Percentiles rank a stretch among this genome's conserved stretches.
Evolutionary conservation across 37 sponge, comb jelly and placozoan species (phyloP).

Genomic region (Cliona cf. orientalis): DNA sequence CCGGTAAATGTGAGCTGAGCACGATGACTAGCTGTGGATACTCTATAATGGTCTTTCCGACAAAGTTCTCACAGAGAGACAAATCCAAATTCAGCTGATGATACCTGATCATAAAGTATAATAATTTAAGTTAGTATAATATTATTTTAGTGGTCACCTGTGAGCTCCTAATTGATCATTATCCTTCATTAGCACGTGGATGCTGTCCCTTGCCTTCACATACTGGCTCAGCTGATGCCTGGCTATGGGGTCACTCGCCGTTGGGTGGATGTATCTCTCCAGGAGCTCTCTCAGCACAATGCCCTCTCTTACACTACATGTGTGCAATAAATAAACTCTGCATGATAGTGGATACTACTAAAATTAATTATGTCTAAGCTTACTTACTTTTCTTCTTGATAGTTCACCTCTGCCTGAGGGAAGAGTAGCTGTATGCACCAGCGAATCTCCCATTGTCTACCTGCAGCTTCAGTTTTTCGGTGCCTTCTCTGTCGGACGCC

Average conservation of each 20-base stretch:
- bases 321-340: neutral
- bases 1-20: too few relatives aligned
- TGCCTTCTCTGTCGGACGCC: slow-evolving; percentile 3
- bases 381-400: slow-evolving; percentile 51
- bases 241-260: slow-evolving; percentile 41
- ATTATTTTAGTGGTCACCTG: too few relatives aligned
- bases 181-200: neutral
- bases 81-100: slow-evolving; percentile 21
- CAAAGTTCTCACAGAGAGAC: slow-evolving; percentile 35
- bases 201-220: slow-evolving; percentile 6
- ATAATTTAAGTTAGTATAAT: too few relatives aligned
- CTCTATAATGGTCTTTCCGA: slow-evolving; percentile 48
- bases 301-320: slow-evolving; percentile 58
- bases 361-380: neutral
- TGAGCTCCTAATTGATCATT: neutral
- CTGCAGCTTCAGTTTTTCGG: neutral
- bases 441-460: slow-evolving; percentile 21
- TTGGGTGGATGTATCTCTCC: slow-evolving; percentile 56
- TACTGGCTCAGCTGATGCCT: too few relatives aligned
- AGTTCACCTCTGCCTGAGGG: slow-evolving; percentile 18
- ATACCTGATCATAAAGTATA: too few relatives aligned
- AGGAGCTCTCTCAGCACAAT: slow-evolving; percentile 31
- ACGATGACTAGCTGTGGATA: slow-evolving; percentile 54
- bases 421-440: slow-evolving; percentile 63
- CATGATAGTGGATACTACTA: too few relatives aligned